These are phyloP conservation scores for Protobothrops flavoviridis DNA, from an alignment of 2,113 vertebrate genomes.

Conservation along the genomic window DNA sequence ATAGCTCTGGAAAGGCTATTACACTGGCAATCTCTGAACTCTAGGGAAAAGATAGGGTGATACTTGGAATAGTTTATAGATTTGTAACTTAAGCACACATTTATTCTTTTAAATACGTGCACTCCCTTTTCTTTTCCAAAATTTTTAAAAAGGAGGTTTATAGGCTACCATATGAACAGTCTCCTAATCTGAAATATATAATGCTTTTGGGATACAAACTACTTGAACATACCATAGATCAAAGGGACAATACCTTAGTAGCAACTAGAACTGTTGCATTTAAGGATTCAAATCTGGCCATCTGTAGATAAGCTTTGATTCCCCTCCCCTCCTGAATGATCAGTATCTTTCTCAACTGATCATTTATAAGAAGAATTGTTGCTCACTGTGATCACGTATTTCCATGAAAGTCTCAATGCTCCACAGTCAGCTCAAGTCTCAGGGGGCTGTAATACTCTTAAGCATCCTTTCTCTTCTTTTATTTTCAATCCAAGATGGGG, in stretches of 20 bases:
- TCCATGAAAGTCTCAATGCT: not conserved
- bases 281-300: not conserved
- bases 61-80: not conserved
- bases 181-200: not conserved
- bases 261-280: not conserved
- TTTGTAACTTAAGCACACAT: not conserved
- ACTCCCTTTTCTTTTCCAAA: not conserved
- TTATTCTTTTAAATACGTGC: not conserved
- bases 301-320: not conserved
- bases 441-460: not conserved
- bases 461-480: not conserved
- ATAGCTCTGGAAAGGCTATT: conserved; percentile 3
- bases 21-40: not conserved
- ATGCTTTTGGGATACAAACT: not conserved
- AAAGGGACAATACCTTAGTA: not conserved
- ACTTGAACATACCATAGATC: not conserved
- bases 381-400: not conserved
- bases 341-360: not conserved
- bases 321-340: not conserved
- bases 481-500: not conserved
- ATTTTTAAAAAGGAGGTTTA: not conserved
- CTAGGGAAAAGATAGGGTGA: not conserved
- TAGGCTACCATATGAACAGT: not conserved
- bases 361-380: not conserved
- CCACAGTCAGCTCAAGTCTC: too few species aligned